phyloP scores from a whole-genome alignment of 2,113 vertebrate genomes.

The Zosterops hypoxanthus region DNA sequence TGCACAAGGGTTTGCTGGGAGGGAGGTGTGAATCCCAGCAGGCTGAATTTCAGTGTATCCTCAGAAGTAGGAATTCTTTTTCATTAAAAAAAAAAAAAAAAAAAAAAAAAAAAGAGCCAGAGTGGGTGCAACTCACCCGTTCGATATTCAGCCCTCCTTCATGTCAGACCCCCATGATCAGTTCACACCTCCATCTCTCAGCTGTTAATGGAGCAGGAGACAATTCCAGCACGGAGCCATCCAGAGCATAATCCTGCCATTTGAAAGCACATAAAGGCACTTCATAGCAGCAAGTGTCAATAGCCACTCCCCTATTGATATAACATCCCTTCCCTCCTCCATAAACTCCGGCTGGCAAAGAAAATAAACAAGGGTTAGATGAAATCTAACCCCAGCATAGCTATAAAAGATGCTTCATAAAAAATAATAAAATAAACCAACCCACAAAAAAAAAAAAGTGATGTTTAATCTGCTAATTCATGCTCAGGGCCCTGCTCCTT shows the following conservation, averaged over 20 bases:
- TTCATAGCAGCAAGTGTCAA: constrained; percentile 65
- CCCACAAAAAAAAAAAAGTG: neutral
- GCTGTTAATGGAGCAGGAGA: constrained; percentile 48
- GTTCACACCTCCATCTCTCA: neutral
- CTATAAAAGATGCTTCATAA: neutral
- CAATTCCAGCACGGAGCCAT: neutral
- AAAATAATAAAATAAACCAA: neutral
- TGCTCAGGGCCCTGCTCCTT: neutral
- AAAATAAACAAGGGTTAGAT: constrained; percentile 34
- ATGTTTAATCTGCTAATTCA: neutral
- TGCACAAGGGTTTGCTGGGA: neutral
- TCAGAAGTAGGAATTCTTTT: neutral
- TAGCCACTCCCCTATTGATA: constrained; percentile 59
- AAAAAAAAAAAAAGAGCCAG: neutral
- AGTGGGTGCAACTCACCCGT: neutral
- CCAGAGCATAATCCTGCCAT: constrained; percentile 41
- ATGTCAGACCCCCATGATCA: neutral
- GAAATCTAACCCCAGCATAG: constrained; percentile 6
- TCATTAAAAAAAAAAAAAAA: neutral
- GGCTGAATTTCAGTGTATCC: neutral
- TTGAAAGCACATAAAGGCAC: constrained; percentile 58
- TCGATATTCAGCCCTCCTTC: neutral
- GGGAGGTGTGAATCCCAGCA: neutral
- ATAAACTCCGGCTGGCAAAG: constrained; percentile 27
- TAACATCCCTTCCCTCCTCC: constrained; percentile 43